phyloP scores from a whole-genome alignment of 1,140 invertebrate genomes.

The Hirudo medicinalis region DNA sequence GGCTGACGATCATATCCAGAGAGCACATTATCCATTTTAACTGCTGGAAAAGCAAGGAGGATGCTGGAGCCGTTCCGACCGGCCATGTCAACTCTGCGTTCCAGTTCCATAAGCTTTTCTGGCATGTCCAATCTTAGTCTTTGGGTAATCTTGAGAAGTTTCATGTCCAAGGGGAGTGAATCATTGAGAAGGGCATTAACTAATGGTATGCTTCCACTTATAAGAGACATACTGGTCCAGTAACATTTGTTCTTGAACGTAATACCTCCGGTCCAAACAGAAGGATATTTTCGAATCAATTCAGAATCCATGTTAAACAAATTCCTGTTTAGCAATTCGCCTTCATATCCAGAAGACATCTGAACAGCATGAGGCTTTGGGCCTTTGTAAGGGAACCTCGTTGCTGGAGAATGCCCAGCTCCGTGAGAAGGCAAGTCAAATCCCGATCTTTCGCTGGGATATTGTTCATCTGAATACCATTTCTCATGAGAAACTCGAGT shows the following conservation, averaged over 20 bases:
- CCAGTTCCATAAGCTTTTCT: slow-evolving; percentile 86
- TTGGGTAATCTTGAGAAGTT: slow-evolving; percentile 76
- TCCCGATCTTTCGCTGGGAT: too few species aligned
- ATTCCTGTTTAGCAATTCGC: too few species aligned
- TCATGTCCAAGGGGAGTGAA: slow-evolving; percentile 13
- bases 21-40: slow-evolving; percentile 25
- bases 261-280: slow-evolving; percentile 81
- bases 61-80: slow-evolving; percentile 65
- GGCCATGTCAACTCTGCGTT: slow-evolving; percentile 72
- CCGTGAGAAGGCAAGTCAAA: too few species aligned
- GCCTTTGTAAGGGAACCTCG: too few species aligned
- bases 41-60: slow-evolving; percentile 68
- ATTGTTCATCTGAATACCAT: too few species aligned
- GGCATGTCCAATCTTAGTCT: slow-evolving; percentile 67
- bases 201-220: slow-evolving; percentile 83
- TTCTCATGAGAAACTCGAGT: too few species aligned
- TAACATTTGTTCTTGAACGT: slow-evolving; percentile 91
- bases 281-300: slow-evolving; percentile 49
- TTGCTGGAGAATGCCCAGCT: too few species aligned
- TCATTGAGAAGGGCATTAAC: slow-evolving; percentile 71
- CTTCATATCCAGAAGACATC: too few species aligned
- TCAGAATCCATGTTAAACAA: too few species aligned
- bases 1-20: slow-evolving; percentile 53
- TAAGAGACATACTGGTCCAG: slow-evolving; percentile 82
- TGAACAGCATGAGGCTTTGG: too few species aligned